These are phyloP conservation scores for Byasa hedistus DNA, from an alignment of 2,888 invertebrate genomes.

Conservation along the genomic window DNA sequence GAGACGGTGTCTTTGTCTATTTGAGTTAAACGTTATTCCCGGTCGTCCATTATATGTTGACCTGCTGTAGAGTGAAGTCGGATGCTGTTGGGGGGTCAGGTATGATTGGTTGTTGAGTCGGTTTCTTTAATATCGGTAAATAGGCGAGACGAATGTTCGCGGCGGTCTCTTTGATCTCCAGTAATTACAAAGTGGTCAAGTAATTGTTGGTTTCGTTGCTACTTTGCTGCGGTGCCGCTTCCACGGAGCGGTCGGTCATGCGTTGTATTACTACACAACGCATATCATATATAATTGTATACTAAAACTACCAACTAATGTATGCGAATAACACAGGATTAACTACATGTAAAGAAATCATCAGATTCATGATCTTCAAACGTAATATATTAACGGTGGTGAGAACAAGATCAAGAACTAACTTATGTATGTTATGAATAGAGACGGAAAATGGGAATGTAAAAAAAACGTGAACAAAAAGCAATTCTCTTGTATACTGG, in stretches of 20 bases:
- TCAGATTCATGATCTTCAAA: no score
- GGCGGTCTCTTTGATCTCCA: conserved; percentile 68
- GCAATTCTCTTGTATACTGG: no score
- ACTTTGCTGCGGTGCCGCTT: conserved; percentile 28
- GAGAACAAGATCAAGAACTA: no score
- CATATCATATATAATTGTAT: no score
- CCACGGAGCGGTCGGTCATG: not conserved
- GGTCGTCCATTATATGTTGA: conserved; percentile 39
- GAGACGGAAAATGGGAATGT: no score
- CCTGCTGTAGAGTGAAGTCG: not conserved
- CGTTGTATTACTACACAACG: no score
- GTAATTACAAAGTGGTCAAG: conserved; percentile 53
- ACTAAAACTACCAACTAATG: no score
- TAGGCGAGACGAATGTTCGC: conserved; percentile 74
- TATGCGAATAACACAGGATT: no score
- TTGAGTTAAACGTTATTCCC: conserved; percentile 49
- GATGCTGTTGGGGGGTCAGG: conserved; percentile 38
- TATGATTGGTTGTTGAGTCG: conserved; percentile 43
- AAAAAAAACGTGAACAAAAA: no score
- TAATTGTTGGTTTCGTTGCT: conserved; percentile 59
- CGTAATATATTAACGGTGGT: no score
- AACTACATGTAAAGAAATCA: no score
- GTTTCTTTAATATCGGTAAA: conserved; percentile 61
- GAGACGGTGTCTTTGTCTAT: conserved; percentile 71
- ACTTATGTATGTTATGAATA: no score